Percentiles rank a stretch among this genome's conserved stretches.
Evolutionary conservation across 1,140 invertebrate species (phyloP).

Genomic region (Orchesella cincta): DNA sequence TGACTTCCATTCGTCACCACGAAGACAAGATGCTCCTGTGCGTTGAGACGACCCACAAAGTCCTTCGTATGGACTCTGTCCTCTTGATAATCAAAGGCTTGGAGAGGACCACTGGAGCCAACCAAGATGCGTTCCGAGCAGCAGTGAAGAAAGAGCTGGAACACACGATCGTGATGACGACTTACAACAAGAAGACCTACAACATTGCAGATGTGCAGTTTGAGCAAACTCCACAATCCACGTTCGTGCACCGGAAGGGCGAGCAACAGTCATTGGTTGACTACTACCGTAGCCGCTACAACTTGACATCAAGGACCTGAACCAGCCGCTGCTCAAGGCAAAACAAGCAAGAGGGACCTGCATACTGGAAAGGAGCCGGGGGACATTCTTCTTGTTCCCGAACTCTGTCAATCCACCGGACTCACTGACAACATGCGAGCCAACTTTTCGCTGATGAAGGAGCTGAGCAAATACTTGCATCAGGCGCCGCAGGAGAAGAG

Average conservation of each 20-base stretch:
- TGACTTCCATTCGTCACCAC: slow-evolving; percentile 75
- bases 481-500: slow-evolving; percentile 55
- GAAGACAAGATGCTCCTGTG: slow-evolving; percentile 71
- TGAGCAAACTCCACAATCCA: neutral
- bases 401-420: slow-evolving; percentile 56
- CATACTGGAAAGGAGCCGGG: slow-evolving; percentile 47
- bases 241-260: neutral
- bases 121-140: neutral
- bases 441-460: slow-evolving; percentile 53
- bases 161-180: slow-evolving; percentile 57
- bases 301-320: slow-evolving; percentile 29
- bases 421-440: slow-evolving; percentile 52
- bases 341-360: slow-evolving; percentile 36
- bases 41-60: slow-evolving; percentile 73
- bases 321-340: slow-evolving; percentile 44
- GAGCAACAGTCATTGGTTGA: slow-evolving; percentile 59
- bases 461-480: slow-evolving; percentile 53
- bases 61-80: slow-evolving; percentile 65
- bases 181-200: slow-evolving; percentile 76
- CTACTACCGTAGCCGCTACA: slow-evolving; percentile 63
- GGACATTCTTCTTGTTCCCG: slow-evolving; percentile 61
- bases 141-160: slow-evolving; percentile 2
- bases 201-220: slow-evolving; percentile 68
- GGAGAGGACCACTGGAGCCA: neutral
- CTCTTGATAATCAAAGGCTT: slow-evolving; percentile 57